A percentile compares a stretch with the other conserved stretches of the same genome.
These are phyloP conservation scores for Cerastoderma edule DNA, from an alignment of 2,888 invertebrate species.

Conservation along the genomic window DNA sequence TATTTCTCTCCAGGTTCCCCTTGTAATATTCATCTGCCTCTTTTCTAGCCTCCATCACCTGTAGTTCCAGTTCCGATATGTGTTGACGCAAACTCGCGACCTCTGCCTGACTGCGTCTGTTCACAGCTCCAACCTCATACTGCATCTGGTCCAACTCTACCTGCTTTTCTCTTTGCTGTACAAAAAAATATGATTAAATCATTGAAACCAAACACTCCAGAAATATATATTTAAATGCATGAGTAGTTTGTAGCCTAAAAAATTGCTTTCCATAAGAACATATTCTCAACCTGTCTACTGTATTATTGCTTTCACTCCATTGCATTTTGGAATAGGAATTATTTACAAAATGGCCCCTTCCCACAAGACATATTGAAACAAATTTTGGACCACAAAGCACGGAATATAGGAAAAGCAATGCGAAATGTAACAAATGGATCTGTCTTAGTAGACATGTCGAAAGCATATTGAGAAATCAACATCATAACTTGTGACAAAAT, in stretches of 20 bases:
- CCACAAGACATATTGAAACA: too few relatives aligned
- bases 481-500: too few relatives aligned
- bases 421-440: too few relatives aligned
- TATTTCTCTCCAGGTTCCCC: slow-evolving; percentile 79
- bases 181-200: slow-evolving; percentile 4
- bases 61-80: slow-evolving; percentile 78
- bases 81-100: slow-evolving; percentile 74
- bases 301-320: too few relatives aligned
- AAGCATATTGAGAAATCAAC: too few relatives aligned
- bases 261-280: too few relatives aligned
- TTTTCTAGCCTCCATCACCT: slow-evolving; percentile 79
- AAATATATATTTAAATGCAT: not conserved
- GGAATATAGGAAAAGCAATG: too few relatives aligned
- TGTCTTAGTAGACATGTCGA: too few relatives aligned
- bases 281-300: too few relatives aligned
- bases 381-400: too few relatives aligned
- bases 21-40: slow-evolving; percentile 83
- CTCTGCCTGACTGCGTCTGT: slow-evolving; percentile 76
- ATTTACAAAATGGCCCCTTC: too few relatives aligned
- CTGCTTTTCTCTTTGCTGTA: slow-evolving; percentile 81
- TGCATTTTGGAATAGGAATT: too few relatives aligned
- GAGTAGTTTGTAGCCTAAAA: not conserved
- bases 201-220: not conserved
- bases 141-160: slow-evolving; percentile 81
- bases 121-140: slow-evolving; percentile 78